phyloP scores from a whole-genome alignment of 1,140 invertebrate genomes.

The Eriocheir sinensis region DNA sequence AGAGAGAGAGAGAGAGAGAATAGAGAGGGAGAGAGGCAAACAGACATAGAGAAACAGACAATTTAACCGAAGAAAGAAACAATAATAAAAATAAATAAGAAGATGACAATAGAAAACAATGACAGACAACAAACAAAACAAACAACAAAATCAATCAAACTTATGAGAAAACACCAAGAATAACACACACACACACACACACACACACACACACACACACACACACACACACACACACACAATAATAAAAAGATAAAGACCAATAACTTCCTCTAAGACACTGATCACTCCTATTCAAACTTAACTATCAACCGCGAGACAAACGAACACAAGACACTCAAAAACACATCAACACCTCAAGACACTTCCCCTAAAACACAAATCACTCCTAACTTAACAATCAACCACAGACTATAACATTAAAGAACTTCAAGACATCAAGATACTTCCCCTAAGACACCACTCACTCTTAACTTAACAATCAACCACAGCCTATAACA shows the following conservation, averaged over 20 bases:
- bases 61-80: background rate
- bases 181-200: background rate
- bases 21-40: too few species aligned
- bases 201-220: slow-evolving; percentile 14
- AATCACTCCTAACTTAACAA: too few species aligned
- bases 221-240: too few species aligned
- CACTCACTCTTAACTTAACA: too few species aligned
- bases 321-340: background rate
- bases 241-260: too few species aligned
- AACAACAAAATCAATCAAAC: background rate
- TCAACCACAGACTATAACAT: too few species aligned
- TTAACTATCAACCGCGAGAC: background rate
- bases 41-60: background rate
- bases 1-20: too few species aligned
- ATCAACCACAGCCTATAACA: too few species aligned
- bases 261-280: too few species aligned
- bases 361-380: background rate
- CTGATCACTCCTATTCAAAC: too few species aligned
- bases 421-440: too few species aligned
- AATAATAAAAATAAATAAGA: background rate
- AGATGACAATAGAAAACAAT: background rate
- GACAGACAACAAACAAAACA: background rate
- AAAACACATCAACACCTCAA: background rate
- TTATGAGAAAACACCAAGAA: background rate
- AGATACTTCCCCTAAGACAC: too few species aligned